Evolutionary conservation across 2,113 vertebrate species (phyloP).

Genomic region (Pionites leucogaster): DNA sequence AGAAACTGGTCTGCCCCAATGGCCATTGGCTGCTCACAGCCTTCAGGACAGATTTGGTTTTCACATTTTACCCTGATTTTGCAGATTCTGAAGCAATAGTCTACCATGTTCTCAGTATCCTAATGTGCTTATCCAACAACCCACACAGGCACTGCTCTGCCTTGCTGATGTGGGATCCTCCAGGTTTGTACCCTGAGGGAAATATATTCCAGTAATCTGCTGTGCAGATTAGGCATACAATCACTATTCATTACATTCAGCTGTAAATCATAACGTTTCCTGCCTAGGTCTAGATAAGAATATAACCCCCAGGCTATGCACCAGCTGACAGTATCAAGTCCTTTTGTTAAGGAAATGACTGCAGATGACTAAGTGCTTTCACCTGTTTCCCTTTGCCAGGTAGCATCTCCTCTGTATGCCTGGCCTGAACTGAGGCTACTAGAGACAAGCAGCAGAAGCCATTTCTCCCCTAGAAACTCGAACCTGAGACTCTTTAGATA

Average conservation of each 20-base stretch:
- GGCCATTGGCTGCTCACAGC: neutral
- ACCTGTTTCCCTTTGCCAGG: conserved; percentile 1
- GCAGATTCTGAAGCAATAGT: neutral
- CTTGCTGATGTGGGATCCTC: neutral
- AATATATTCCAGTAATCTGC: neutral
- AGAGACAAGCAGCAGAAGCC: neutral
- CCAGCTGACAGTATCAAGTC: neutral
- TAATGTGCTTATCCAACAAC: neutral
- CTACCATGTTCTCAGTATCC: neutral
- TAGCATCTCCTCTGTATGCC: neutral
- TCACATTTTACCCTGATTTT: neutral
- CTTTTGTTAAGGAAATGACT: conserved; percentile 28
- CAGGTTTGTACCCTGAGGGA: neutral
- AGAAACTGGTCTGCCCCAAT: accelerated
- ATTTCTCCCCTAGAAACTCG: neutral
- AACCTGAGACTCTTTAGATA: neutral
- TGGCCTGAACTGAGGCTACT: neutral
- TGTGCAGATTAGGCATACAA: neutral
- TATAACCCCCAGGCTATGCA: neutral
- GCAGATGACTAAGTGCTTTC: conserved; percentile 33
- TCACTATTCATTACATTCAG: neutral
- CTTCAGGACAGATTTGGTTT: neutral
- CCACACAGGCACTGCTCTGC: neutral
- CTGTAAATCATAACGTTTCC: conserved; percentile 31
- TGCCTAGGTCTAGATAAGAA: conserved; percentile 25